Conservation (phyloP, 2,113 vertebrate species). For the Ceuthmochares aereus region DNA sequence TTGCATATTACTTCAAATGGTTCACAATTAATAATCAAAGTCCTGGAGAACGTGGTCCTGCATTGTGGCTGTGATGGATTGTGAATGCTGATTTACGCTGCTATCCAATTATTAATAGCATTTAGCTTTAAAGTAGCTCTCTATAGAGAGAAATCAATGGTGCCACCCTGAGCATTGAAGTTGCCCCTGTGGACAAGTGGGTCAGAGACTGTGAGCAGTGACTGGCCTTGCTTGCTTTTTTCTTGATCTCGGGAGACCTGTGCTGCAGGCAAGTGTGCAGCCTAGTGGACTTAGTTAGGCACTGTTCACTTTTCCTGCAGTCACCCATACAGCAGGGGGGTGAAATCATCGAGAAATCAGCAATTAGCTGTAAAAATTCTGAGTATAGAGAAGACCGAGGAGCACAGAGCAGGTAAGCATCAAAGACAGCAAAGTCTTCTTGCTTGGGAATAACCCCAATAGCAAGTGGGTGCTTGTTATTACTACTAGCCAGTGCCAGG, state of each 20-base stretch:
- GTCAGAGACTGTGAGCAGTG: not conserved
- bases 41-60: accelerated
- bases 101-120: not conserved
- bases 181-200: accelerated
- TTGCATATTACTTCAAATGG: not conserved
- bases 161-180: accelerated
- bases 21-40: not conserved
- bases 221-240: not conserved
- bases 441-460: accelerated
- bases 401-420: not conserved
- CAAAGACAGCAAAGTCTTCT: not conserved
- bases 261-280: not conserved
- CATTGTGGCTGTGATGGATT: accelerated
- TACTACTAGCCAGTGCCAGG: not conserved
- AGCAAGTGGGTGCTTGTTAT: not conserved
- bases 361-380: not conserved
- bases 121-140: not conserved
- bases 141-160: not conserved
- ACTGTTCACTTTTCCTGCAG: not conserved
- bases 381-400: not conserved
- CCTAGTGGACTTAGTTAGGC: not conserved
- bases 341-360: not conserved
- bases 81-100: not conserved
- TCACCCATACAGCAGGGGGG: not conserved
- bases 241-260: not conserved